Conservation (phyloP, 1,140 invertebrate genomes). For the Leptoteleia sp. region DNA sequence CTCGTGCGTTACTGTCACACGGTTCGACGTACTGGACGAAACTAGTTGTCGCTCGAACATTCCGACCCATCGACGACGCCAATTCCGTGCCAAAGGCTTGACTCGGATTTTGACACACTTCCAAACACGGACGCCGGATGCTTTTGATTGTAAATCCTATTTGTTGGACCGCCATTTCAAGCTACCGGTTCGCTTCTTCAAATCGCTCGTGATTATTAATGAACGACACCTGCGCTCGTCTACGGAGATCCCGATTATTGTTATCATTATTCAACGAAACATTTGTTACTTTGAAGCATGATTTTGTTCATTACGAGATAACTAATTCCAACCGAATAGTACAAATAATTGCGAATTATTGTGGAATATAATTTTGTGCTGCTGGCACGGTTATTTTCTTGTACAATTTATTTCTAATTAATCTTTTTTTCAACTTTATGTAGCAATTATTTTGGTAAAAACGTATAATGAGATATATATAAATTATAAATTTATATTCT, state of each 20-base stretch:
- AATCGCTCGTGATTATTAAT: conserved; percentile 13
- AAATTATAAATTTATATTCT: no score
- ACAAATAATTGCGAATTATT: no score
- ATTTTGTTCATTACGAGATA: no score
- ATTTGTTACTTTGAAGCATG: conserved; percentile 1
- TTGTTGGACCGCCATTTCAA: conserved; percentile 6
- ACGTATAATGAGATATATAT: no score
- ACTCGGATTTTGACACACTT: conserved; percentile 30
- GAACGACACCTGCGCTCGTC: background rate
- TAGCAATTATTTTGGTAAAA: no score
- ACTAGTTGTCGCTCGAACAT: conserved; percentile 70
- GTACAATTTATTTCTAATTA: no score
- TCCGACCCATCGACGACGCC: conserved; percentile 19
- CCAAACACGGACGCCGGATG: conserved; percentile 10
- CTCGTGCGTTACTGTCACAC: conserved; percentile 64
- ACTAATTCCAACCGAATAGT: no score
- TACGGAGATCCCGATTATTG: no score
- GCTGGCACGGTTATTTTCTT: no score
- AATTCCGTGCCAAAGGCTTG: conserved; percentile 20
- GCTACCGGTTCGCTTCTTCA: background rate
- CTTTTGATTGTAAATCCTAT: conserved; percentile 35
- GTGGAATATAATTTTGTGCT: no score
- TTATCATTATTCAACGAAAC: background rate
- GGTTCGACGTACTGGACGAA: conserved; percentile 33
- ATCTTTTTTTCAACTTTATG: no score